phyloP scores from a whole-genome alignment of 2,113 vertebrate species.

The Hystrix brachyura region DNA sequence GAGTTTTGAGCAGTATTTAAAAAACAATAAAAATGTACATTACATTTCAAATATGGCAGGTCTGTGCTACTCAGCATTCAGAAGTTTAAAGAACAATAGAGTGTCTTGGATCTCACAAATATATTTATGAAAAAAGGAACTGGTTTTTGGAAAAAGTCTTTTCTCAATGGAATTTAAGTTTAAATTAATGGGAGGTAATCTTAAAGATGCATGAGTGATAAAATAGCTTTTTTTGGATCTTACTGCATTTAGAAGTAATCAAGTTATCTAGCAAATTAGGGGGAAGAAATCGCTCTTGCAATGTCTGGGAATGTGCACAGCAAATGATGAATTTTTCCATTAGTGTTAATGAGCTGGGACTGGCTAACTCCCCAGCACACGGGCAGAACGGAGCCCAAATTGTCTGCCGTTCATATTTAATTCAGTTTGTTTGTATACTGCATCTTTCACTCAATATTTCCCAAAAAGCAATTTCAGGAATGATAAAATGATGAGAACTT shows the following conservation, averaged over 20 bases:
- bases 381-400: background rate
- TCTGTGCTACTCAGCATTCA: background rate
- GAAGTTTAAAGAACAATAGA: background rate
- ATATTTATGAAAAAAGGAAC: constrained; percentile 32
- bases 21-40: constrained; percentile 28
- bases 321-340: constrained; percentile 72
- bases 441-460: constrained; percentile 42
- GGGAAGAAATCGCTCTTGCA: background rate
- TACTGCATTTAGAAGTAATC: constrained; percentile 70
- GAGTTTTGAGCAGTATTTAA: constrained; percentile 34
- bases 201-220: constrained; percentile 64
- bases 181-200: constrained; percentile 68
- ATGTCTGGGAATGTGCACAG: constrained; percentile 21
- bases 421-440: constrained; percentile 63
- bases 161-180: constrained; percentile 57
- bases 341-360: constrained; percentile 70
- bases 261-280: constrained; percentile 61
- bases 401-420: constrained; percentile 53
- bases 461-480: constrained; percentile 64
- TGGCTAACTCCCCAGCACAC: constrained; percentile 26
- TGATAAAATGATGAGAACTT: constrained; percentile 63
- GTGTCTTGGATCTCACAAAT: background rate
- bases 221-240: constrained; percentile 66
- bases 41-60: constrained; percentile 33
- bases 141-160: background rate